A percentile compares a stretch with the other conserved stretches of the same genome.
phyloP scores from a whole-genome alignment of 2,113 vertebrate genomes.

The Otus sunia region DNA sequence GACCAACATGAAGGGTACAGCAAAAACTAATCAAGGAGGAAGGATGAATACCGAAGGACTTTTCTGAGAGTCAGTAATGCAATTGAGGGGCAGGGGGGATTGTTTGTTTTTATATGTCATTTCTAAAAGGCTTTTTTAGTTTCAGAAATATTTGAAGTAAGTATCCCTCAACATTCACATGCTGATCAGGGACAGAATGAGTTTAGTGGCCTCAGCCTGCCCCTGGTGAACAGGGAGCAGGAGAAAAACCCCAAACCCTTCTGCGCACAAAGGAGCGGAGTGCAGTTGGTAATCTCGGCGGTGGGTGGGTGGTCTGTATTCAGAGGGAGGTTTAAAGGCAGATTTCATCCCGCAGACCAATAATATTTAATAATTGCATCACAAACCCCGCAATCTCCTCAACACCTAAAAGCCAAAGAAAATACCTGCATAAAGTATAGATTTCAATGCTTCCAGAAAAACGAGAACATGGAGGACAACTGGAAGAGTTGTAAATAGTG shows the following conservation, averaged over 20 bases:
- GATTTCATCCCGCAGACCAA: slow-evolving; percentile 6
- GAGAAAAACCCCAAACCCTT: neutral
- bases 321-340: slow-evolving; percentile 25
- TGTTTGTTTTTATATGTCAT: slow-evolving; percentile 58
- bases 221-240: neutral
- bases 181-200: slow-evolving; percentile 46
- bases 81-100: neutral
- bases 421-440: neutral
- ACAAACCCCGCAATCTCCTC: neutral
- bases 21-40: neutral
- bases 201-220: slow-evolving; percentile 20
- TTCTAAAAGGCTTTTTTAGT: slow-evolving; percentile 58
- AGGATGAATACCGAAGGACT: slow-evolving; percentile 37
- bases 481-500: slow-evolving; percentile 22
- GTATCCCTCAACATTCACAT: slow-evolving; percentile 26
- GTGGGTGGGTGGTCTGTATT: slow-evolving; percentile 54
- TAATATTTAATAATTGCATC: slow-evolving; percentile 8
- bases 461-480: neutral
- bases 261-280: neutral
- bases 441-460: slow-evolving; percentile 16
- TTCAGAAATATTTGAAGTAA: slow-evolving; percentile 59
- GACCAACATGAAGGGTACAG: slow-evolving; percentile 32
- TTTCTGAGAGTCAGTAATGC: neutral
- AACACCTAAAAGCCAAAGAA: slow-evolving; percentile 19
- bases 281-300: neutral